Percentiles rank a stretch among this genome's conserved stretches.
Conservation (phyloP, 1,140 invertebrate species). For the Lerema accius region DNA sequence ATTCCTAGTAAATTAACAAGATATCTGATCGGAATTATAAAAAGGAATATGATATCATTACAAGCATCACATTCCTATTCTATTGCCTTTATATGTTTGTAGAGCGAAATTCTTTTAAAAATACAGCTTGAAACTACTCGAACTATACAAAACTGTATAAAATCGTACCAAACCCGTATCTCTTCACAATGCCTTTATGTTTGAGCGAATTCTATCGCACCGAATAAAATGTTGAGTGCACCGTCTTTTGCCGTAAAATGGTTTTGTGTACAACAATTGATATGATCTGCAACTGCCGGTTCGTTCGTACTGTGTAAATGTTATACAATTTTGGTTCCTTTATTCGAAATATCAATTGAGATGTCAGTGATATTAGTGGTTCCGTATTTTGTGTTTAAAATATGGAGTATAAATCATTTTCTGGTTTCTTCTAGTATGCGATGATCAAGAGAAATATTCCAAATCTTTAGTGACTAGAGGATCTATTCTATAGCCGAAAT, state of each 20-base stretch:
- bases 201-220: constrained; percentile 53
- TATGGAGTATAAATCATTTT: no score
- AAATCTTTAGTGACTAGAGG: no score
- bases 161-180: constrained; percentile 28
- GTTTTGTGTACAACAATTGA: constrained; percentile 50
- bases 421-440: no score
- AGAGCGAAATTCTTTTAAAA: constrained; percentile 7
- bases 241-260: constrained; percentile 41
- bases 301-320: constrained; percentile 35
- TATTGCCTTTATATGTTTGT: neutral
- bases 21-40: no score
- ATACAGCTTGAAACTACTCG: constrained; percentile 34
- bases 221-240: constrained; percentile 51
- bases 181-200: constrained; percentile 44
- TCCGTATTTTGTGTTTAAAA: constrained; percentile 15
- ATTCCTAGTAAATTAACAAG: no score
- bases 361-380: no score
- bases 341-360: constrained; percentile 7
- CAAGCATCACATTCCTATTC: no score
- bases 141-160: constrained; percentile 29
- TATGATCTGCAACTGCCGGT: constrained; percentile 31
- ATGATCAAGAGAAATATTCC: no score
- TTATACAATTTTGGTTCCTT: constrained; percentile 1
- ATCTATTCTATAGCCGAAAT: no score
- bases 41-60: no score